Base-by-base conservation (phyloP, 1,140 invertebrate genomes). In the Phocides pigmalion region DNA sequence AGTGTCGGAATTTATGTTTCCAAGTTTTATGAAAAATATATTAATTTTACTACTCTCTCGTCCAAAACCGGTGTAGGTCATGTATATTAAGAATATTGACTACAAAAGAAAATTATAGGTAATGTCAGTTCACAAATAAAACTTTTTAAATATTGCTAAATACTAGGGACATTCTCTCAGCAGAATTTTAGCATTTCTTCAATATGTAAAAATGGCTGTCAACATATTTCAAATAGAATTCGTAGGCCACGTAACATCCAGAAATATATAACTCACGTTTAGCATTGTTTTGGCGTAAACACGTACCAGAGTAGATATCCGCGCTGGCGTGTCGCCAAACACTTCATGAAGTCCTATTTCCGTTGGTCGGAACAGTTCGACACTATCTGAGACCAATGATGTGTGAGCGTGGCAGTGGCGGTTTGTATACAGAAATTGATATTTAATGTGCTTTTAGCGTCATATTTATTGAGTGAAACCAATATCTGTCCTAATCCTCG, bases 261-360 rank as follows among this genome's bases (percentile, higher is more conserved):
- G 6, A 61, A 61, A 61, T 47, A 61, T 44, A 61, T 61, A 61
- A 61, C 37, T 61, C 56, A 61, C 42, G 22, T 61, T 61, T 47
- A 61, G 56, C 56, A 61, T 61, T 61, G 56, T 61, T 47, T 61
- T 47, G 28, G 42, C 42, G 44, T 59, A 61, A 61, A 46, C 17
- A 37, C 28, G 56, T 37, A 14, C 44, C 56, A 47, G 20, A 22
- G 32, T 44, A 56, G 53, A 59, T 63, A 65, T 44, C 44, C 59
- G 50, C 19, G 28, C 46, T 64, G 74, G 74, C 72, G 11, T 14
- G 12, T 46, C 47, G 72, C 74, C 74, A 77, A 67, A 66, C 64
- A 67, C 62, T 64, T 62, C 62, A 56, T 65, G 37, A 64, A 68
- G 71, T 68, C 56, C 71, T 77, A 77, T 77, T 77, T 77, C 65